phyloP scores from a whole-genome alignment of 2,113 vertebrate genomes.

The Silurus meridionalis region DNA sequence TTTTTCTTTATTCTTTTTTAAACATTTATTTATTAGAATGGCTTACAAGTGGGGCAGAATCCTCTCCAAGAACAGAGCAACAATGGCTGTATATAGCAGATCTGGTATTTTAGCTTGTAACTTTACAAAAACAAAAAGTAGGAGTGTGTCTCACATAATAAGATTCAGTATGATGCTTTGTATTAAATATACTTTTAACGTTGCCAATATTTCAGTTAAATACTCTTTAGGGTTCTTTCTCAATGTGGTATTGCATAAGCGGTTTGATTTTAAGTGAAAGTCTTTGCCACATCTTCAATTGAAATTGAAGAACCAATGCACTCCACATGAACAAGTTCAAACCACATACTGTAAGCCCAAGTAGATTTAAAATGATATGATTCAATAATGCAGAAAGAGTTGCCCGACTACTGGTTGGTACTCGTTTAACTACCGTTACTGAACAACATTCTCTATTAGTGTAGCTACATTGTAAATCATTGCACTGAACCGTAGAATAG shows the following conservation, averaged over 20 bases:
- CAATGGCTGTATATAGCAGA: neutral
- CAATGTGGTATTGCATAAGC: neutral
- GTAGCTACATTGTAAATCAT: neutral
- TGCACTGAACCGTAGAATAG: neutral
- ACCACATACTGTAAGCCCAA: too few species aligned
- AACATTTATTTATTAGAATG: conserved; percentile 13
- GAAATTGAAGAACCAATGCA: neutral
- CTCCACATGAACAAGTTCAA: neutral
- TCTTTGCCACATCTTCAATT: neutral
- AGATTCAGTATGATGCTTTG: neutral
- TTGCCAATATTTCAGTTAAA: neutral
- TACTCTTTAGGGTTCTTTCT: neutral
- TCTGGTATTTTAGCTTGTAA: neutral
- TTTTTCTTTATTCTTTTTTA: neutral
- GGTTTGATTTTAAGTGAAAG: neutral
- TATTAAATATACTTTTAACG: neutral
- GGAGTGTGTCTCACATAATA: neutral
- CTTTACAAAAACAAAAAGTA: neutral
- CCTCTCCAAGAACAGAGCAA: neutral
- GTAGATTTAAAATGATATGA: neutral
- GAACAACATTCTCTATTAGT: neutral
- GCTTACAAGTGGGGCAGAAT: neutral
- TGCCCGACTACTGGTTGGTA: neutral
- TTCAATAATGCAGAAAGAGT: neutral
- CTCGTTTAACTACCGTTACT: neutral